Evolutionary conservation across 2,888 invertebrate genomes (phyloP).

Genomic region (Hedychridium roseum): DNA sequence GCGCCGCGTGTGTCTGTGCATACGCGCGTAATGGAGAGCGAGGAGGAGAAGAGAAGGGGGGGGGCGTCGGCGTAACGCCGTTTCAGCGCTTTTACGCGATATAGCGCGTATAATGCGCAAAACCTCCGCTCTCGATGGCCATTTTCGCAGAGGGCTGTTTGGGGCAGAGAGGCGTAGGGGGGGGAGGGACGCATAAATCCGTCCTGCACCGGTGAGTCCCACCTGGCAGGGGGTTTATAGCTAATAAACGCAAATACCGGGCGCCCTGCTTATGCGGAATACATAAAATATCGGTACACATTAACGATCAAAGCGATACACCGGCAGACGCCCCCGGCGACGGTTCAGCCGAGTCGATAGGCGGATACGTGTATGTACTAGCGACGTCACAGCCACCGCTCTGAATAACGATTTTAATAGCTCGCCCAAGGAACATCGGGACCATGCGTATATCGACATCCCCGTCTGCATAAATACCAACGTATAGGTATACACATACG

Average conservation of each 20-base stretch:
- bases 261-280: slow-evolving; percentile 39
- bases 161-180: no score
- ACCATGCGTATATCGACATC: no score
- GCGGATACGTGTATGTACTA: no score
- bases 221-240: slow-evolving; percentile 43
- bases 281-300: slow-evolving; percentile 45
- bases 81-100: slow-evolving; percentile 18
- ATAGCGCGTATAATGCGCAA: slow-evolving; percentile 16
- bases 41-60: no score
- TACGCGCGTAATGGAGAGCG: no score
- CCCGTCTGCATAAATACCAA: no score
- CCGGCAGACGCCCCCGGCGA: slow-evolving; percentile 5
- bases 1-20: no score
- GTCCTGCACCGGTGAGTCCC: slow-evolving; percentile 18
- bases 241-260: slow-evolving; percentile 49
- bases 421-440: slow-evolving; percentile 1
- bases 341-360: slow-evolving; percentile 8
- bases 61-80: no score
- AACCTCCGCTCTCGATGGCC: slow-evolving; percentile 14
- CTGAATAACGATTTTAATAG: slow-evolving; percentile 33
- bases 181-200: slow-evolving; percentile 32
- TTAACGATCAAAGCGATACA: slow-evolving; percentile 37
- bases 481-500: no score
- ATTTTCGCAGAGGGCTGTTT: no score
- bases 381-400: slow-evolving; percentile 14